Percentiles rank a stretch among this genome's conserved stretches.
phyloP scores from a whole-genome alignment of 2,888 invertebrate species.

The Stenoptilia bipunctidactyla region DNA sequence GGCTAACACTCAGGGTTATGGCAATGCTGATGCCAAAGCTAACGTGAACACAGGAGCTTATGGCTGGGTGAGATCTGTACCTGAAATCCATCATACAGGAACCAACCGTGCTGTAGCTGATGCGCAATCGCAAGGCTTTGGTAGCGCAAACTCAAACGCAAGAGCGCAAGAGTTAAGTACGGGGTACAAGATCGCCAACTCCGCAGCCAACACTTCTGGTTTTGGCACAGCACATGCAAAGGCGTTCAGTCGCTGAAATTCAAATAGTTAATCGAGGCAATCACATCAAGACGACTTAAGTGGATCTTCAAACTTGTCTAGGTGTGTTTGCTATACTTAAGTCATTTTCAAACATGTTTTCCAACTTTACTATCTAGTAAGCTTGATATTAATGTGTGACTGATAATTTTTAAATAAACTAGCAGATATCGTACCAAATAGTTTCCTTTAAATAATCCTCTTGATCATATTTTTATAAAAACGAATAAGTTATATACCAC shows the following conservation, averaged over 20 bases:
- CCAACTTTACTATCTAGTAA: not conserved
- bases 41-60: slow-evolving; percentile 7
- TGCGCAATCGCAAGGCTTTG: slow-evolving; percentile 34
- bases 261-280: slow-evolving; percentile 26
- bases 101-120: slow-evolving; percentile 31
- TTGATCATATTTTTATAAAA: no score
- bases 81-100: slow-evolving; percentile 18
- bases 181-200: slow-evolving; percentile 36
- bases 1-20: slow-evolving; percentile 25
- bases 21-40: slow-evolving; percentile 29
- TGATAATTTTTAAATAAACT: no score
- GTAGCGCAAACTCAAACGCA: slow-evolving; percentile 38
- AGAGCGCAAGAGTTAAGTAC: slow-evolving; percentile 32
- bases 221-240: slow-evolving; percentile 41
- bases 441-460: no score
- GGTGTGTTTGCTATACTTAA: slow-evolving; percentile 33
- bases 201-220: slow-evolving; percentile 33
- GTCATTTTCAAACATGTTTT: no score
- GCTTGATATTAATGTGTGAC: no score
- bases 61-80: slow-evolving; percentile 16
- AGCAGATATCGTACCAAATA: no score
- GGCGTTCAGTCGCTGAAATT: slow-evolving; percentile 31
- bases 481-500: no score
- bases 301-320: slow-evolving; percentile 47
- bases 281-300: slow-evolving; percentile 55